Base-by-base conservation (phyloP, 1,140 invertebrate species). In the Dendroctonus ponderosae region DNA sequence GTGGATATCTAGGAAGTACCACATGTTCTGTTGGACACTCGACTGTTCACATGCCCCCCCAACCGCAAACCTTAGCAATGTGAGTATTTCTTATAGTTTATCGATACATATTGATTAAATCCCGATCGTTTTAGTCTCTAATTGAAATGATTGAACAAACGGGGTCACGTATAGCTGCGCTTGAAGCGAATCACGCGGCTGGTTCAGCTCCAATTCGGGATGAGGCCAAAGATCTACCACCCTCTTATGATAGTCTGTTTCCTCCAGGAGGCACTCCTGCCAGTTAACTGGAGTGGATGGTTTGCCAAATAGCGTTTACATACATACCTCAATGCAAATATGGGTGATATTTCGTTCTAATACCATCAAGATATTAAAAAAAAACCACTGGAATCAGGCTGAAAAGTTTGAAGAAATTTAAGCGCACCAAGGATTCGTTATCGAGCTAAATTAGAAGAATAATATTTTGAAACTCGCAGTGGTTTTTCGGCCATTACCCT, bases 241-340 rank as follows among this genome's bases (percentile, higher is more conserved):
- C 64, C 5, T 59, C 64, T 8, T 66, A 66, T 66, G 53, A 66
- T 37, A 66, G 64, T 15, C 40, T 66, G 9, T 66, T 66, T 40
- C 64, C 64, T 8, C 26, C 26, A 26, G 26, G 3, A 26, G 37
- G 40, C 11, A 9, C 44, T 11, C 44, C 44, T 46, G 4, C 44
- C 44, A 46, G 44, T 9, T 46, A 46, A 46, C 44, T 46, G 1
- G 26, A 2, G 1, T 46, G 12, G 43, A 46, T 11, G 8, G 43
- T 46, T 46, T 46, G 8, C 43, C 43, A 46, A 9, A 9, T 52
- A 11, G 11, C 14, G 50, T 66, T 61, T 5, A 71, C 57, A 12
- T 1, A 26, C 26, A 26, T 26, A 26, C 26, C 26, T 26, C 1
- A 26, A 26, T 26, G 26, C 26, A 26, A 26, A 26, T 26, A 26